These are phyloP conservation scores for Eptesicus fuscus DNA, from an alignment of 2,113 vertebrate genomes.

Conservation along the genomic window DNA sequence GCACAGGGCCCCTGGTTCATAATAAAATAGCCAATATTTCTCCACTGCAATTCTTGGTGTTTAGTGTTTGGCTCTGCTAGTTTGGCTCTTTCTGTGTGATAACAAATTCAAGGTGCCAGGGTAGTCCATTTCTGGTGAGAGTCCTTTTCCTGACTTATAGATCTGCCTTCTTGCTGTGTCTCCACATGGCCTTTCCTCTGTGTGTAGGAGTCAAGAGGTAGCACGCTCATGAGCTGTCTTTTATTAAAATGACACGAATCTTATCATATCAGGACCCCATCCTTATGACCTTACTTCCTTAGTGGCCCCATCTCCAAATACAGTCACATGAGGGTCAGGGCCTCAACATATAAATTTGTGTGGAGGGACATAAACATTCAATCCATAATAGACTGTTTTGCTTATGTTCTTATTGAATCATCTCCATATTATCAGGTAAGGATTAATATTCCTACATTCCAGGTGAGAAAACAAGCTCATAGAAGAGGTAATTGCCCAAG, in stretches of 20 bases:
- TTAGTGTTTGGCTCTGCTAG: background rate
- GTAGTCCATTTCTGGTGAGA: background rate
- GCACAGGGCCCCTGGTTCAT: too few relatives aligned
- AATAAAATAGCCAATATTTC: background rate
- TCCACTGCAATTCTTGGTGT: background rate
- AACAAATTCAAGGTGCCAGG: background rate
- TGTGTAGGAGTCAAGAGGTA: too few relatives aligned
- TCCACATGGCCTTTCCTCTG: background rate
- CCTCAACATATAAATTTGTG: background rate
- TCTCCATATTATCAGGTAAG: background rate
- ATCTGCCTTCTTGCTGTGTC: background rate
- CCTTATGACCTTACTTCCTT: background rate
- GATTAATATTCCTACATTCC: background rate
- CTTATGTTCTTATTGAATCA: background rate
- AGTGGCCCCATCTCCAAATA: background rate
- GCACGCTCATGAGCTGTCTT: background rate
- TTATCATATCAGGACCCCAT: background rate
- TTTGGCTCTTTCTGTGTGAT: background rate
- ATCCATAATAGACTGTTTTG: background rate
- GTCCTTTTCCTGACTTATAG: background rate
- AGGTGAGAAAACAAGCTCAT: background rate
- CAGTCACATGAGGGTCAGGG: background rate
- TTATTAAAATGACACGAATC: background rate
- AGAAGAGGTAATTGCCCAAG: background rate
- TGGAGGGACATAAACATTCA: background rate